These are phyloP conservation scores for Sebastes taczanowskii DNA, from an alignment of 2,797 vertebrate species.

Conservation along the genomic window DNA sequence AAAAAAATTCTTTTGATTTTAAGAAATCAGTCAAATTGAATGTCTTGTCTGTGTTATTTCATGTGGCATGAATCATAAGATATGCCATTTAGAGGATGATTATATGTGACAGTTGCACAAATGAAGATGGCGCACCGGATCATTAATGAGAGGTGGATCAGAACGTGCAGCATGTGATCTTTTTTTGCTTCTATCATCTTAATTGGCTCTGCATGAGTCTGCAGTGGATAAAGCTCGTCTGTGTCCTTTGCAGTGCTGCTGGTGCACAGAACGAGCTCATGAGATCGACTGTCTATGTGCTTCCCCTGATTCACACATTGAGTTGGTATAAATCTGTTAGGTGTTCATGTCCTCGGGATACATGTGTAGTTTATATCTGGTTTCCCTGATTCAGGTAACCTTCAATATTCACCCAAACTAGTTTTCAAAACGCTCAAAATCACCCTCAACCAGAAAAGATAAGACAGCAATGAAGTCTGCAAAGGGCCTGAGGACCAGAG, in stretches of 20 bases:
- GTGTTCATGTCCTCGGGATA: neutral
- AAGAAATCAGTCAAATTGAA: conserved; percentile 21
- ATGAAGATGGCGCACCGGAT: conserved; percentile 27
- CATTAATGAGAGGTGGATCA: conserved; percentile 34
- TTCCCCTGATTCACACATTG: neutral
- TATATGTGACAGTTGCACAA: conserved; percentile 12
- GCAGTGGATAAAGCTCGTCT: neutral
- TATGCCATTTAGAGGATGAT: conserved; percentile 8
- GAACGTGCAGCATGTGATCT: neutral
- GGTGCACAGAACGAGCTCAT: conserved; percentile 61
- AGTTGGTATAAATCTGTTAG: neutral
- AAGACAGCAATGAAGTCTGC: neutral
- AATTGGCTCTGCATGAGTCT: conserved; percentile 5
- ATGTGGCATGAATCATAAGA: conserved; percentile 13
- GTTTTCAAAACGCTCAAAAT: neutral
- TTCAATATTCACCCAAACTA: neutral
- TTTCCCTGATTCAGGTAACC: neutral
- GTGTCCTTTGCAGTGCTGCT: conserved; percentile 63
- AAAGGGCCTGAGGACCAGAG: neutral
- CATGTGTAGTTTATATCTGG: neutral
- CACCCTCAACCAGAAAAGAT: neutral
- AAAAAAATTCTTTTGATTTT: conserved; percentile 1
- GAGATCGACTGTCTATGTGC: conserved; percentile 81
- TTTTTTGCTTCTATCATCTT: neutral
- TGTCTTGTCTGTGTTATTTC: neutral